These are phyloP conservation scores for Hippocampus mohnikei DNA, from an alignment of 2,113 vertebrate species.

Conservation along the genomic window DNA sequence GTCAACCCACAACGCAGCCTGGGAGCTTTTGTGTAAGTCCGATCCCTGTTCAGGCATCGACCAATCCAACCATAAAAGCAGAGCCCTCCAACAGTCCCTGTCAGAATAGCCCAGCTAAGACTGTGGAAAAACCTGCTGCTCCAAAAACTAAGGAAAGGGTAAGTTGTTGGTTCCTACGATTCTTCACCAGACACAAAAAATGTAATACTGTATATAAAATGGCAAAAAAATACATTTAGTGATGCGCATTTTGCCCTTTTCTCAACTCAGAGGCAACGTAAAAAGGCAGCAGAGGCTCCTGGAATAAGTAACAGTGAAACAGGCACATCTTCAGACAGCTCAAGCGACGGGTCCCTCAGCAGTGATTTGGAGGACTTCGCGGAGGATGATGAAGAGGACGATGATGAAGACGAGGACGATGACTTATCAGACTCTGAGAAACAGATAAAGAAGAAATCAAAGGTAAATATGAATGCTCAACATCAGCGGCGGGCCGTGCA, in stretches of 20 bases:
- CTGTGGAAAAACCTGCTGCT: slow-evolving; percentile 71
- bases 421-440: slow-evolving; percentile 90
- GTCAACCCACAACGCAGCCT: slow-evolving; percentile 72
- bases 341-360: slow-evolving; percentile 92
- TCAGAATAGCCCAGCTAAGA: slow-evolving; percentile 75
- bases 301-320: slow-evolving; percentile 91
- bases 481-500: background rate
- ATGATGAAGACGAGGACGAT: slow-evolving; percentile 80
- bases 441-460: slow-evolving; percentile 82
- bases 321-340: slow-evolving; percentile 89
- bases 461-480: slow-evolving; percentile 69
- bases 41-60: slow-evolving; percentile 69
- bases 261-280: slow-evolving; percentile 81
- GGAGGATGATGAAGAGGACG: slow-evolving; percentile 88
- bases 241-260: background rate
- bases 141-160: slow-evolving; percentile 95
- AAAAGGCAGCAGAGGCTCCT: slow-evolving; percentile 82
- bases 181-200: background rate
- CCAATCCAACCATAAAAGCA: slow-evolving; percentile 75
- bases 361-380: slow-evolving; percentile 93
- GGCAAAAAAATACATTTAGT: background rate
- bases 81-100: slow-evolving; percentile 74
- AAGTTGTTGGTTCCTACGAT: slow-evolving; percentile 23
- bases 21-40: slow-evolving; percentile 75
- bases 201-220: background rate